Conservation (phyloP, 2,113 vertebrate genomes). For the Antechinus stuartii region DNA sequence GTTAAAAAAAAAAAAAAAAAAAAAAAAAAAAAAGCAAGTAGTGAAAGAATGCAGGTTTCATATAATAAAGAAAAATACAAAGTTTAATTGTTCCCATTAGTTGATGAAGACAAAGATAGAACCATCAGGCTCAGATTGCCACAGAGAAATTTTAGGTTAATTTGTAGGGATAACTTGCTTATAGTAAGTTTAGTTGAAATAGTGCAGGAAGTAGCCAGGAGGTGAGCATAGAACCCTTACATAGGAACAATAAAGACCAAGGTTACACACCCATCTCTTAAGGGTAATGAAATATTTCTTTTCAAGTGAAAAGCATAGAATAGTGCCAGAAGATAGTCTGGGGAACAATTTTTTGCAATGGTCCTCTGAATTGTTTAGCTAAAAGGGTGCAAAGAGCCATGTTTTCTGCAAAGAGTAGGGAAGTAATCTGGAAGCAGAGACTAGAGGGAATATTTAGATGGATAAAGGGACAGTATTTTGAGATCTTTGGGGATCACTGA, state of each 20-base stretch:
- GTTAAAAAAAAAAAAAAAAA: neutral
- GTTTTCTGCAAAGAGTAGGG: neutral
- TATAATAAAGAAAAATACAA: neutral
- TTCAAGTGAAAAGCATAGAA: neutral
- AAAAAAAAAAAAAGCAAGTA: neutral
- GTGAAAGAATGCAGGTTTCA: neutral
- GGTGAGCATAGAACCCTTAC: neutral
- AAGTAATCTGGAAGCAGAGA: neutral
- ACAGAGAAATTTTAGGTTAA: slow-evolving; percentile 28
- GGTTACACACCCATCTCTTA: neutral
- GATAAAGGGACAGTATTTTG: neutral
- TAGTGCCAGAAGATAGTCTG: neutral
- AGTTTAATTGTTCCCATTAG: neutral
- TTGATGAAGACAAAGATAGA: neutral
- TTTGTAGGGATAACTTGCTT: slow-evolving; percentile 2
- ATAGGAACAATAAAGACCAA: neutral
- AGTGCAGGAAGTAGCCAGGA: neutral
- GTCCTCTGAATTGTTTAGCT: neutral
- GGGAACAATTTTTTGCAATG: neutral
- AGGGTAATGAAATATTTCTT: slow-evolving; percentile 4
- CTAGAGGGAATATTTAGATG: slow-evolving; percentile 8
- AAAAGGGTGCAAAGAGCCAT: neutral
- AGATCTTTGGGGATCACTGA: neutral
- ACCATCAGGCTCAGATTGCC: too few relatives aligned
- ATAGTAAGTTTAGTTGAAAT: neutral